A percentile compares a stretch with the other conserved stretches of the same genome.
Evolutionary conservation across 2,113 vertebrate genomes (phyloP).

Genomic region (Gnathonemus echidnorhynchus): DNA sequence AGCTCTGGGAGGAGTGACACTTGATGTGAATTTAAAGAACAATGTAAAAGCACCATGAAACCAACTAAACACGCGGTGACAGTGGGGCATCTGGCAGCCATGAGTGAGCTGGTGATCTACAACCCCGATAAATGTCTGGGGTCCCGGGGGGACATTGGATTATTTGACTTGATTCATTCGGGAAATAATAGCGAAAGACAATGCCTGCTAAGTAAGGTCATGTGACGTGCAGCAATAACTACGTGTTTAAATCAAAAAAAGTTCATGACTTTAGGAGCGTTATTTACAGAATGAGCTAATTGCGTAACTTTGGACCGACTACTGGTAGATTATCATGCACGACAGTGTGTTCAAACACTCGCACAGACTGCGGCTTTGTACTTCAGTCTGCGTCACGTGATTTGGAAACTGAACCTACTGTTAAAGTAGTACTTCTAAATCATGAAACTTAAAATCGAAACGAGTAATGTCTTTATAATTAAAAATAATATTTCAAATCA

Average conservation of each 20-base stretch:
- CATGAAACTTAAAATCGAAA: not conserved
- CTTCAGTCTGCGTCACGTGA: not conserved
- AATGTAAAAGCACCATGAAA: slow-evolving; percentile 58
- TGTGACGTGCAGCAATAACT: slow-evolving; percentile 66
- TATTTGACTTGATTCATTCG: slow-evolving; percentile 61
- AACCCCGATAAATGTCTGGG: slow-evolving; percentile 59
- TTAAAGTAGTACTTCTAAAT: not conserved
- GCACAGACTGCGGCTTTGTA: not conserved
- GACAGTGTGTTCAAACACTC: not conserved
- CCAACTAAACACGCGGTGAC: slow-evolving; percentile 54
- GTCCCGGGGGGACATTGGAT: slow-evolving; percentile 42
- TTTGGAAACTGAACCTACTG: not conserved
- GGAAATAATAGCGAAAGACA: slow-evolving; percentile 61
- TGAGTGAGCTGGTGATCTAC: slow-evolving; percentile 50
- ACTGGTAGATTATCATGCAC: slow-evolving; percentile 24
- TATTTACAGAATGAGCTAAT: slow-evolving; percentile 45
- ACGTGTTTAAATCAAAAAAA: slow-evolving; percentile 56
- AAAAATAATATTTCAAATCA: slow-evolving; percentile 1
- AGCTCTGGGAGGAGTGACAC: slow-evolving; percentile 37
- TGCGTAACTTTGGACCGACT: slow-evolving; percentile 40
- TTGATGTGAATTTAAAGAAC: slow-evolving; percentile 51
- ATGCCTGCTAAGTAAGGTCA: slow-evolving; percentile 46
- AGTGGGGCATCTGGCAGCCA: slow-evolving; percentile 54
- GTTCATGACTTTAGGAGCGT: slow-evolving; percentile 38
- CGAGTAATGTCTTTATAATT: slow-evolving; percentile 1